Evolutionary conservation across 1,140 invertebrate species (phyloP).

Genomic region (Drusus annulatus): DNA sequence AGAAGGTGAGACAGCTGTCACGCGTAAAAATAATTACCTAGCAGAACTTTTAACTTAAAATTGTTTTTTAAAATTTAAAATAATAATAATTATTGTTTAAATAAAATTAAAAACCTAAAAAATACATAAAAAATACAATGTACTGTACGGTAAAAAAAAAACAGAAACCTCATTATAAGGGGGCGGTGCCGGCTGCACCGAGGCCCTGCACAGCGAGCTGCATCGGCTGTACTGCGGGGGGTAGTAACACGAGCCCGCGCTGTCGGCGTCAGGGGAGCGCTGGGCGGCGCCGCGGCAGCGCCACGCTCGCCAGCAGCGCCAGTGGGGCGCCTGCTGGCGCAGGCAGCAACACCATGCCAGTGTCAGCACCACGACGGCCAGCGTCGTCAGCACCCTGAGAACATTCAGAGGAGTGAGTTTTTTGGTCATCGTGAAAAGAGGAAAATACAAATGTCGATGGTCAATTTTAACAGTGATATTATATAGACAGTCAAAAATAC

Average conservation of each 20-base stretch:
- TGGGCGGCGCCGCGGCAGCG: constrained; percentile 63
- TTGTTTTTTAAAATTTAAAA: too few species aligned
- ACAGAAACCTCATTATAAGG: constrained; percentile 84
- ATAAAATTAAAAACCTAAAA: too few species aligned
- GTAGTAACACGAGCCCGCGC: constrained; percentile 81
- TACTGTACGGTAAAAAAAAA: too few species aligned
- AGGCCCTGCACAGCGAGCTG: constrained; percentile 83
- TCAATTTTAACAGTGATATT: too few species aligned
- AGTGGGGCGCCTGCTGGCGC: constrained; percentile 69
- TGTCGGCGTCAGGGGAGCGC: constrained; percentile 78
- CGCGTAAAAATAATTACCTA: too few species aligned
- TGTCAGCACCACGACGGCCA: constrained; percentile 74
- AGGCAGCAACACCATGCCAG: constrained; percentile 77
- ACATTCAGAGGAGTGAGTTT: neutral
- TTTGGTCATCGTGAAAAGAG: too few species aligned
- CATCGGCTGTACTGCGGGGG: constrained; percentile 86
- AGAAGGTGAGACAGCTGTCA: too few species aligned
- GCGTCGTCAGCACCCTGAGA: constrained; percentile 61
- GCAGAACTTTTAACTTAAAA: too few species aligned
- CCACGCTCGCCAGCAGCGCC: constrained; percentile 69
- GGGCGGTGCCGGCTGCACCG: constrained; percentile 82
- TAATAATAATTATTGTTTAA: too few species aligned
- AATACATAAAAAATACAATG: too few species aligned
- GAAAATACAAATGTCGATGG: too few species aligned
- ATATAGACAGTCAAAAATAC: too few species aligned